These are phyloP conservation scores for Ovis aries DNA, from an alignment of 2,113 vertebrate species.

Conservation along the genomic window ARS-UI_Ramb_v3.0 NC_056073.1:46067501-46068000, in stretches of 20 bases:
- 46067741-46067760: not conserved
- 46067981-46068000: not conserved
- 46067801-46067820: not conserved
- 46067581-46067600: not conserved
- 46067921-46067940: no score
- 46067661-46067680: not conserved
- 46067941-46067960: no score
- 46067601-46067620: not conserved
- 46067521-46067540: not conserved
- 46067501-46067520: not conserved
- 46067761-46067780: not conserved
- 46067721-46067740: not conserved
- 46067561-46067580: not conserved
- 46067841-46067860: not conserved
- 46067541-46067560: not conserved
- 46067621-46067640: not conserved
- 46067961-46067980: no score
- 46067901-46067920: no score
- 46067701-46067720: not conserved
- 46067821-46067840: accelerated
- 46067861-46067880: not conserved
- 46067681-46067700: not conserved
- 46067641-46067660: not conserved
- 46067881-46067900: no score
- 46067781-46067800: not conserved